phyloP scores from a whole-genome alignment of 2,888 invertebrate genomes.

The Biston betularia region DNA sequence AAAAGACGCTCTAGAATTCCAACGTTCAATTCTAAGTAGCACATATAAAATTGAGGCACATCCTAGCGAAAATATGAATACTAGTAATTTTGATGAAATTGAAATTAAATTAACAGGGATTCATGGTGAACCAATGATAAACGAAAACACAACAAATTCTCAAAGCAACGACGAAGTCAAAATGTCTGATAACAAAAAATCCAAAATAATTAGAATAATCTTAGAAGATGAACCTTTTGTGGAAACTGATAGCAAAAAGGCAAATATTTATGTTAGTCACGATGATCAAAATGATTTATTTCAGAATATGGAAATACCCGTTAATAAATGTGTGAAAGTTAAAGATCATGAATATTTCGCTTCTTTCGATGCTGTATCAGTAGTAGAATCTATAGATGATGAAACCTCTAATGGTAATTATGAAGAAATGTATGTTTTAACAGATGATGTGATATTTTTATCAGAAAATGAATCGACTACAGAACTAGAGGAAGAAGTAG shows the following conservation, averaged over 20 bases:
- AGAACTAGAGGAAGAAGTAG: constrained; percentile 28
- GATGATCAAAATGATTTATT: not conserved
- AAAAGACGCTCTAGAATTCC: not conserved
- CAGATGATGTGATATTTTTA: constrained; percentile 19
- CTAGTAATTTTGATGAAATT: constrained; percentile 9
- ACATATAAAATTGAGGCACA: not conserved
- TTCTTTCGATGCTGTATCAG: not conserved
- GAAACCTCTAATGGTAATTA: not conserved
- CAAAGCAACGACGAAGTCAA: not conserved
- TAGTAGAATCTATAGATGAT: not conserved
- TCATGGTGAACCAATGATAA: constrained; percentile 5
- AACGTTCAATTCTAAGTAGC: not conserved
- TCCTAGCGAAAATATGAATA: not conserved
- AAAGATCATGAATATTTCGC: constrained; percentile 11
- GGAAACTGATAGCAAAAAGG: not conserved
- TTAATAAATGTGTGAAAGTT: not conserved
- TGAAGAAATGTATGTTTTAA: constrained; percentile 14
- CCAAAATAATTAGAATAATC: not conserved
- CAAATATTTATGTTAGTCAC: not conserved
- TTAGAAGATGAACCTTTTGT: not conserved
- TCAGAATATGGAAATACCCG: not conserved
- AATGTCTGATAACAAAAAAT: not conserved
- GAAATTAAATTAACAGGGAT: constrained; percentile 15
- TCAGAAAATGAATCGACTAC: constrained; percentile 19
- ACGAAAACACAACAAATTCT: not conserved